Evolutionary conservation across 2,888 invertebrate species (phyloP).

Genomic region (Tineola bisselliella): DNA sequence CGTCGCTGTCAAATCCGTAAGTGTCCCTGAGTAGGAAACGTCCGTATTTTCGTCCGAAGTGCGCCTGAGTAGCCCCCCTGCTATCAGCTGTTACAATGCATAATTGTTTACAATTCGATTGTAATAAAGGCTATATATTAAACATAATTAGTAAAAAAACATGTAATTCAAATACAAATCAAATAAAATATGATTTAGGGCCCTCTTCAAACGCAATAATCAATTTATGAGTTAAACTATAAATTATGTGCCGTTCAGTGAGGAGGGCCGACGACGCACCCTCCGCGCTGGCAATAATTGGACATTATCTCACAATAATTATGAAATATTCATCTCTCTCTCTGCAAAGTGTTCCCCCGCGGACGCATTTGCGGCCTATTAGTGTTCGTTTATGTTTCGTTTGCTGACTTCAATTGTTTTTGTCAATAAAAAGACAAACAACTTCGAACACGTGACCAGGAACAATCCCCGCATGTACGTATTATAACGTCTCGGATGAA

Average conservation of each 20-base stretch:
- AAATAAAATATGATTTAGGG: background rate
- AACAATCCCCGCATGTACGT: too few relatives aligned
- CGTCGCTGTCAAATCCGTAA: too few relatives aligned
- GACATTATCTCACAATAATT: constrained; percentile 17
- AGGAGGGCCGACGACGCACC: constrained; percentile 7
- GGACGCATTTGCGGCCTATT: background rate
- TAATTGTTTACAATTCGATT: too few relatives aligned
- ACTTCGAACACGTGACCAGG: too few relatives aligned
- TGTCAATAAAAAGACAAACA: too few relatives aligned
- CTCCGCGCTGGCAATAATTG: constrained; percentile 14
- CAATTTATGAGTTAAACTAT: constrained; percentile 20
- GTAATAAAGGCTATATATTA: too few relatives aligned
- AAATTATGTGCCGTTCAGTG: constrained; percentile 19
- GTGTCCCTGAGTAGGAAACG: too few relatives aligned
- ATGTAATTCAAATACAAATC: background rate
- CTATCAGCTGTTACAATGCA: too few relatives aligned
- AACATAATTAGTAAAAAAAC: background rate
- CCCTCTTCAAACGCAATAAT: constrained; percentile 16
- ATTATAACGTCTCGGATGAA: too few relatives aligned
- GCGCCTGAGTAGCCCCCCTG: too few relatives aligned
- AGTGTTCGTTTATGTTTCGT: background rate
- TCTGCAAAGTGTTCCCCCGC: background rate
- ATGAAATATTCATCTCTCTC: constrained; percentile 3
- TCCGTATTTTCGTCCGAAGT: too few relatives aligned
- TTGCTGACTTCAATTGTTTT: too few relatives aligned